Base-by-base conservation (phyloP, 1,140 invertebrate genomes). In the Ceratina calcarata region DNA sequence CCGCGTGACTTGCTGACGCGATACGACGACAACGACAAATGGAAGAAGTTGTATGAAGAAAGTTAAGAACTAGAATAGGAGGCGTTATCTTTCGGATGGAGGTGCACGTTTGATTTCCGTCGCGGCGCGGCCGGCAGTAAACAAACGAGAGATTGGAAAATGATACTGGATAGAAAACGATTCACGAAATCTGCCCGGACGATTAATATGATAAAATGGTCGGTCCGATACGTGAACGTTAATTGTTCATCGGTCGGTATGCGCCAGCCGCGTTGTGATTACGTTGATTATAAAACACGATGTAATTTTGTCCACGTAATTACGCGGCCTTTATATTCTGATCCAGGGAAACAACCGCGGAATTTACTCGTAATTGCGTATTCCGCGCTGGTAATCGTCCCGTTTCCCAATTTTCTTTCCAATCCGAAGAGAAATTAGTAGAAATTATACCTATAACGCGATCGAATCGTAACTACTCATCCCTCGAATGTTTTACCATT, bases 41-140 rank as follows among this genome's bases (percentile, higher is more conserved):
- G 83, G 82, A 81, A 75, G 64, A 84, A 84, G 64, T 80, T 84
- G 66, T 70, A 83, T 76, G 83, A 84, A 79, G 82, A 83, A 83
- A 84, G 83, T 83, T 83, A 60, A 24, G 81, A 62, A 60, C 67
- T 60, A 66, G 65, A 70, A 45, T 45, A 27, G 62, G 20, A 32
- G 6, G 37, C 55, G 65, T 76, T 69, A 69, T 69, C 55, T 66
- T 13, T 6, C 12, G 18, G 61, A n/a, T 2, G n/a, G 1, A 0
- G 18, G 18, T 0, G 8, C 13, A 18, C 22, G 8, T 77, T 70
- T 45, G 24, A 37, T 77, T 68, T 49, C 24, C 22, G n/a, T 16
- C 3, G 15, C 10, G 16, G 2, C 18, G 57, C 10, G 16, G 2
- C 18, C 37, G 22, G 37, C 24, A 55, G 51, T 53, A 53, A 78